Conservation (phyloP, 2,888 invertebrate genomes). For the Bibio marci region DNA sequence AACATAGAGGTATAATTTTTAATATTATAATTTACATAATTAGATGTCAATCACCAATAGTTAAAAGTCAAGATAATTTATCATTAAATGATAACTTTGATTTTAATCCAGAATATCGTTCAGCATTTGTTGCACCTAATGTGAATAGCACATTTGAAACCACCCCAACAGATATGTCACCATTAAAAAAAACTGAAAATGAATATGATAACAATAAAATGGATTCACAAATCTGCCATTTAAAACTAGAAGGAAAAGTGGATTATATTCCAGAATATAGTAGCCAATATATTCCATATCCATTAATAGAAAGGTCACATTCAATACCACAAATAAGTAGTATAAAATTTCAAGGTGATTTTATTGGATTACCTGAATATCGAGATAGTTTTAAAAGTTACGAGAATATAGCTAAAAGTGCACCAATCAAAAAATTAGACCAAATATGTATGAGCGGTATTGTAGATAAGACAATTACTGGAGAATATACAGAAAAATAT, state of each 20-base stretch:
- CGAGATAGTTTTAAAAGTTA: constrained; percentile 26
- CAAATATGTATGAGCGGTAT: constrained; percentile 16
- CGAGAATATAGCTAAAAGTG: constrained; percentile 25
- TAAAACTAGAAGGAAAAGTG: constrained; percentile 12
- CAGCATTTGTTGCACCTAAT: background rate
- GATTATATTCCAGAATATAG: constrained; percentile 21
- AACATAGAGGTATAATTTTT: too few species aligned
- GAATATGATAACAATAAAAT: background rate
- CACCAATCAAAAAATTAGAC: constrained; percentile 26
- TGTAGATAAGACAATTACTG: too few species aligned
- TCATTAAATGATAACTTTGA: background rate
- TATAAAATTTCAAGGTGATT: constrained; percentile 24
- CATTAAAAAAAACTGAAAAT: background rate
- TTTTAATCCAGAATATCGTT: background rate
- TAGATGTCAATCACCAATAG: too few species aligned
- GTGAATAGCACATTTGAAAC: background rate
- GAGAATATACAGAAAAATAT: constrained; percentile 25
- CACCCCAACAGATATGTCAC: background rate
- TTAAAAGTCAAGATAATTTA: too few species aligned
- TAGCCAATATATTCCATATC: constrained; percentile 22
- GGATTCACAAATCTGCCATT: constrained; percentile 15
- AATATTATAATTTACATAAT: too few species aligned
- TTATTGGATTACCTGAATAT: constrained; percentile 24
- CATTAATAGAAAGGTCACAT: constrained; percentile 22
- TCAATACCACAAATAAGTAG: constrained; percentile 28